Evolutionary conservation across 2,888 invertebrate species (phyloP).

Genomic region (Apoderus coryli): DNA sequence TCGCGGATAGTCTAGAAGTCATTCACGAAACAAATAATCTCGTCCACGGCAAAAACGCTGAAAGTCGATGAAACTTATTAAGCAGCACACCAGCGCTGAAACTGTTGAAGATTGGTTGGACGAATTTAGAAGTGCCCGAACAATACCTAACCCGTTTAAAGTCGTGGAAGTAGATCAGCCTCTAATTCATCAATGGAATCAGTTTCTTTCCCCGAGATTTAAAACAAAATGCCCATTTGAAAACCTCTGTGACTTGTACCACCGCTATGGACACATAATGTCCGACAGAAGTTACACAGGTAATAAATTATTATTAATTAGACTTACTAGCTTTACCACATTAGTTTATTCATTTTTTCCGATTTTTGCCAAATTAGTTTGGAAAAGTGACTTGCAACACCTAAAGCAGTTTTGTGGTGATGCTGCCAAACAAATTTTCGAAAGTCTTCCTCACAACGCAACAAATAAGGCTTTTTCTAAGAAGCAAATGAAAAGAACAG

Average conservation of each 20-base stretch:
- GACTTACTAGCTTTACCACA: too few species aligned
- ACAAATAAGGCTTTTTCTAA: too few species aligned
- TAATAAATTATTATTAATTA: too few species aligned
- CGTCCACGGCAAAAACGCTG: too few species aligned
- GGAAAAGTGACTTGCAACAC: constrained; percentile 5
- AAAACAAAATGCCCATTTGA: constrained; percentile 10
- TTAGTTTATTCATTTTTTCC: constrained; percentile 5
- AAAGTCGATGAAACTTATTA: constrained; percentile 10
- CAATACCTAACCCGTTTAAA: constrained; percentile 8
- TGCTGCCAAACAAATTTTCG: constrained; percentile 3
- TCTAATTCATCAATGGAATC: constrained; percentile 8
- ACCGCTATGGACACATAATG: too few species aligned
- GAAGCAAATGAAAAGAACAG: too few species aligned
- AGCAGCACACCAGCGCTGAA: constrained; percentile 9
- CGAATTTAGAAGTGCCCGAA: constrained; percentile 7
- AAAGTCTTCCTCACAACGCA: constrained; percentile 3
- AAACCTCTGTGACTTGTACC: too few species aligned
- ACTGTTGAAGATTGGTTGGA: constrained; percentile 8
- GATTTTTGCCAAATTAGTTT: constrained; percentile 4
- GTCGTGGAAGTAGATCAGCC: constrained; percentile 9
- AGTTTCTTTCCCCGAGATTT: constrained; percentile 5
- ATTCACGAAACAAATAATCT: too few species aligned
- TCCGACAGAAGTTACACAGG: too few species aligned
- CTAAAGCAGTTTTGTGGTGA: constrained; percentile 2
- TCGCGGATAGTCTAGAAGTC: too few species aligned